A percentile compares a stretch with the other conserved stretches of the same genome.
These are phyloP conservation scores for Erpornis zantholeuca DNA, from an alignment of 2,113 vertebrate genomes.

Conservation along the genomic window DNA sequence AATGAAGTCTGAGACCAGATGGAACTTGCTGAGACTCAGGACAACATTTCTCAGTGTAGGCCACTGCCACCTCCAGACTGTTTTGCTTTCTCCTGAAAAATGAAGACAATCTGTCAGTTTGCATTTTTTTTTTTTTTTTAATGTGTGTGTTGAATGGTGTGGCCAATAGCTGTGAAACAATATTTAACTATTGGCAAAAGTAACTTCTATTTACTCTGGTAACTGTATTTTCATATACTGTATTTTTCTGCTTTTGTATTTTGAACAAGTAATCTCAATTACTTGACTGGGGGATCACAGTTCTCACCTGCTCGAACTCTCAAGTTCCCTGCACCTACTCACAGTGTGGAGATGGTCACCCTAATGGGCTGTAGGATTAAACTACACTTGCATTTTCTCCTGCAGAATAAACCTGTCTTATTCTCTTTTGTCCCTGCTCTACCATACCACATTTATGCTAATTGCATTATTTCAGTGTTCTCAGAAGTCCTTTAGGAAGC, in stretches of 20 bases:
- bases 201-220: background rate
- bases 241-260: background rate
- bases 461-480: slow-evolving; percentile 50
- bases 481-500: slow-evolving; percentile 24
- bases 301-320: background rate
- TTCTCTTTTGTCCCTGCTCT: slow-evolving; percentile 26
- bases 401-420: slow-evolving; percentile 45
- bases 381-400: slow-evolving; percentile 21
- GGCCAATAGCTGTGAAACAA: background rate
- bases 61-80: background rate
- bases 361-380: slow-evolving; percentile 19
- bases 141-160: background rate
- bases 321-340: background rate
- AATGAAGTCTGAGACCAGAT: background rate
- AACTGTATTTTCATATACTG: background rate
- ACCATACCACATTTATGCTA: slow-evolving; percentile 34
- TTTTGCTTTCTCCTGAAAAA: slow-evolving; percentile 9
- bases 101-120: background rate
- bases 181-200: slow-evolving; percentile 19
- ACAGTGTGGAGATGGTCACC: background rate
- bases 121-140: background rate
- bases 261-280: background rate
- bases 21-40: background rate
- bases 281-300: background rate
- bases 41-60: background rate